Conservation (phyloP, 2,113 vertebrate genomes). For the Alectura lathami region DNA sequence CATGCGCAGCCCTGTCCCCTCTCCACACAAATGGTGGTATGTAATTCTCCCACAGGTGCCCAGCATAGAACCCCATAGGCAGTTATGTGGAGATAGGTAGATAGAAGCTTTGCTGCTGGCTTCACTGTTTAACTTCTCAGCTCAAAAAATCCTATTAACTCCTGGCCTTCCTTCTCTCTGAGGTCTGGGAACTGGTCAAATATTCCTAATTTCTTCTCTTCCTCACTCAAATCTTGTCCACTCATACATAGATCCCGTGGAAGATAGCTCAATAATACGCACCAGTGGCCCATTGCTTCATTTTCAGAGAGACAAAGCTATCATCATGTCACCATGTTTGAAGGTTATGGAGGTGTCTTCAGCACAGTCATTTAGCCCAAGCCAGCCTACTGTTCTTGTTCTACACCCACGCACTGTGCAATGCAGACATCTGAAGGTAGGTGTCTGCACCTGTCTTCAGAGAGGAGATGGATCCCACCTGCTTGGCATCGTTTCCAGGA, state of each 20-base stretch:
- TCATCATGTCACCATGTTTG: not conserved
- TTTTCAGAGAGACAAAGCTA: not conserved
- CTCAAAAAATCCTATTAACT: not conserved
- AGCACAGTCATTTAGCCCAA: not conserved
- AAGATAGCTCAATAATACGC: not conserved
- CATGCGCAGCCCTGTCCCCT: accelerated
- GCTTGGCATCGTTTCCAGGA: not conserved
- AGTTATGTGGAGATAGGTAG: not conserved
- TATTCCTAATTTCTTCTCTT: not conserved
- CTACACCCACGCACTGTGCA: accelerated
- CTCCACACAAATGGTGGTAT: not conserved
- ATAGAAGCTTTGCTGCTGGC: not conserved
- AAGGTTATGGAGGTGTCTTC: not conserved
- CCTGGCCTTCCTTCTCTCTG: not conserved
- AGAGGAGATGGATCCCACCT: not conserved
- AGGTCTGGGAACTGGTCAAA: not conserved
- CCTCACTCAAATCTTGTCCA: not conserved
- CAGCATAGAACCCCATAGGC: not conserved
- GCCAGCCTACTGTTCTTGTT: not conserved
- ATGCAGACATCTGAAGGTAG: not conserved
- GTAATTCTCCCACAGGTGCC: not conserved
- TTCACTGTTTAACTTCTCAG: not conserved
- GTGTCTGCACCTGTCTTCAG: too few species aligned
- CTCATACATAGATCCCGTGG: not conserved
- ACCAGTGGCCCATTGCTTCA: not conserved